Conservation (phyloP, 2,113 vertebrate species). For the Puffinus mauretanicus region DNA sequence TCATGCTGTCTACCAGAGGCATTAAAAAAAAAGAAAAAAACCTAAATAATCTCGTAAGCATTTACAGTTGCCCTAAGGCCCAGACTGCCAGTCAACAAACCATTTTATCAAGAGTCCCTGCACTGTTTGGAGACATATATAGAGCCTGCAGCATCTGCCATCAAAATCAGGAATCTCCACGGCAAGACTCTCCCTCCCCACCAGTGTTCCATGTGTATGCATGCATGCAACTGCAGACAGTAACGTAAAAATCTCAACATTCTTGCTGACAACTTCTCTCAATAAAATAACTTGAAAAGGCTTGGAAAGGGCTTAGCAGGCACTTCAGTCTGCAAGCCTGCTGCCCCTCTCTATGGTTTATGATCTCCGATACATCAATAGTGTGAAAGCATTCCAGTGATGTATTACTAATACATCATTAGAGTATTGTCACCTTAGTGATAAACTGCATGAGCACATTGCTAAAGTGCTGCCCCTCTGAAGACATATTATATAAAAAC, state of each 20-base stretch:
- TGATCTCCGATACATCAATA: background rate
- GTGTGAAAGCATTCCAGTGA: conserved; percentile 7
- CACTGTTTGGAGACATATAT: background rate
- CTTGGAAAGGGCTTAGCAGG: background rate
- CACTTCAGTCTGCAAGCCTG: background rate
- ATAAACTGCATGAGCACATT: background rate
- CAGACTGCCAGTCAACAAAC: background rate
- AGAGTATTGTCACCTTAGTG: background rate
- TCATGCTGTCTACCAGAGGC: background rate
- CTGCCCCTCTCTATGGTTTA: background rate
- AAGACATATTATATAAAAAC: conserved; percentile 1
- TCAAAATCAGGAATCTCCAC: background rate
- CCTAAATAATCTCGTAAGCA: background rate
- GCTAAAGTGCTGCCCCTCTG: background rate
- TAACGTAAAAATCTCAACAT: background rate
- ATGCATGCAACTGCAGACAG: background rate
- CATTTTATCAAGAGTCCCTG: background rate
- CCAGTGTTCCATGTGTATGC: background rate
- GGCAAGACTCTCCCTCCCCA: background rate
- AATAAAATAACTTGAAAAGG: background rate
- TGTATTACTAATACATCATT: conserved; percentile 26
- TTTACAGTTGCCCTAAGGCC: background rate
- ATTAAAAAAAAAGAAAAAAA: background rate
- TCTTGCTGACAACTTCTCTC: background rate
- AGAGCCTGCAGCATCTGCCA: background rate